Conservation (phyloP, 2,888 invertebrate genomes). For the Lathronympha strigana region DNA sequence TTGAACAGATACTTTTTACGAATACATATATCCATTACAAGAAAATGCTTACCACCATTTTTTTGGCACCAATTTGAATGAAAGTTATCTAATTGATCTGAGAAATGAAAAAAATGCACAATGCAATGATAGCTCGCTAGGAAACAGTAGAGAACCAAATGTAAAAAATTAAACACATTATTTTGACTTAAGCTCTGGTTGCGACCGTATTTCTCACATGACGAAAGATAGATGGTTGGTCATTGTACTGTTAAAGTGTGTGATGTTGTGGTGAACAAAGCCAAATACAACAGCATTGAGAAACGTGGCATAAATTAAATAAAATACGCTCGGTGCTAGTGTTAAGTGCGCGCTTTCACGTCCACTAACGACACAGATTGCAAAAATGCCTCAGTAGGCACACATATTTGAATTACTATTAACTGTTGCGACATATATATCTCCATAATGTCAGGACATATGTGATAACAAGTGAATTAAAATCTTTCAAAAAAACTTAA, state of each 20-base stretch:
- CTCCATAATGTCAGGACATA: too few relatives aligned
- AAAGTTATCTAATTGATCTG: too few relatives aligned
- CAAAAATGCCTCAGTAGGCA: background rate
- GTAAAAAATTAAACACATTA: background rate
- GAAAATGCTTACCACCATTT: background rate
- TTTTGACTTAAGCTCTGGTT: slow-evolving; percentile 12
- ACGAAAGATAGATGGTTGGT: slow-evolving; percentile 15
- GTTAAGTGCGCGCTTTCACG: slow-evolving; percentile 50
- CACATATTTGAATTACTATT: too few relatives aligned
- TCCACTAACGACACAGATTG: slow-evolving; percentile 42
- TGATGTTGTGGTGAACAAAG: slow-evolving; percentile 35
- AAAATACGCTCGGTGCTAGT: slow-evolving; percentile 44
- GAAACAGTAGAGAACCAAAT: background rate
- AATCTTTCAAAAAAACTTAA: too few relatives aligned
- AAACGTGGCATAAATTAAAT: slow-evolving; percentile 48
- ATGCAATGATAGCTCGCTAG: too few relatives aligned
- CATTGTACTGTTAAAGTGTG: slow-evolving; percentile 31
- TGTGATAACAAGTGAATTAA: too few relatives aligned
- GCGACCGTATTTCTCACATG: slow-evolving; percentile 17
- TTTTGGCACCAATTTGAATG: background rate
- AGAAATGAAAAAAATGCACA: too few relatives aligned
- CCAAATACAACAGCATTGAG: slow-evolving; percentile 44
- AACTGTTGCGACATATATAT: too few relatives aligned
- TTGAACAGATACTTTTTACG: background rate
- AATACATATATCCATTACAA: background rate